phyloP scores from a whole-genome alignment of 2,888 invertebrate genomes.

The Heteropelma amictum region DNA sequence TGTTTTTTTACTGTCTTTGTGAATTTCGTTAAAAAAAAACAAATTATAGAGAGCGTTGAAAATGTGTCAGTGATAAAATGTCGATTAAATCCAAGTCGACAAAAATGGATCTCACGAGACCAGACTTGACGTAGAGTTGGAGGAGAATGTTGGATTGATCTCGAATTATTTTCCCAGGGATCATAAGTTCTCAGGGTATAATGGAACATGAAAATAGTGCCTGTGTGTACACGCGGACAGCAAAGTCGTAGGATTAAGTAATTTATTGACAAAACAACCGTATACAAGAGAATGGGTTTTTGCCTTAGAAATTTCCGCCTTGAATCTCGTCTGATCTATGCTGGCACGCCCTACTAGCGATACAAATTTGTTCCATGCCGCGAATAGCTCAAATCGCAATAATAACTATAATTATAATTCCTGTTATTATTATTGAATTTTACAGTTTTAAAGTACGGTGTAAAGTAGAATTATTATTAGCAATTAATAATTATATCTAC shows the following conservation, averaged over 20 bases:
- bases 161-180: slow-evolving; percentile 42
- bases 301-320: slow-evolving; percentile 34
- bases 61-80: neutral
- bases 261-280: slow-evolving; percentile 41
- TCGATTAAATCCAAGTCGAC: slow-evolving; percentile 3
- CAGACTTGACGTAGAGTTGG: neutral
- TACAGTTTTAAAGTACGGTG: no score
- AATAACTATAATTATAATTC: no score
- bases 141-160: slow-evolving; percentile 45
- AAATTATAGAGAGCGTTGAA: neutral
- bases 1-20: no score
- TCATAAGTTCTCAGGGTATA: slow-evolving; percentile 7
- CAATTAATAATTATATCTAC: no score
- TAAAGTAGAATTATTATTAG: no score
- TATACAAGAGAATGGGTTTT: slow-evolving; percentile 14
- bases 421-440: no score
- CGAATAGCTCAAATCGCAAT: neutral
- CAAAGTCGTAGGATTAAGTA: slow-evolving; percentile 38
- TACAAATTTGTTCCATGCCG: slow-evolving; percentile 28
- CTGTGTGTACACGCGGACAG: neutral
- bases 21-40: no score
- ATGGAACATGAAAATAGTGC: slow-evolving; percentile 17
- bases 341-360: slow-evolving; percentile 38
- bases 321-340: slow-evolving; percentile 46
- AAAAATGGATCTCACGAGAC: slow-evolving; percentile 19